Percentiles rank a stretch among this genome's conserved stretches.
Conservation (phyloP, 2,113 vertebrate genomes). For the Piaya cayana region DNA sequence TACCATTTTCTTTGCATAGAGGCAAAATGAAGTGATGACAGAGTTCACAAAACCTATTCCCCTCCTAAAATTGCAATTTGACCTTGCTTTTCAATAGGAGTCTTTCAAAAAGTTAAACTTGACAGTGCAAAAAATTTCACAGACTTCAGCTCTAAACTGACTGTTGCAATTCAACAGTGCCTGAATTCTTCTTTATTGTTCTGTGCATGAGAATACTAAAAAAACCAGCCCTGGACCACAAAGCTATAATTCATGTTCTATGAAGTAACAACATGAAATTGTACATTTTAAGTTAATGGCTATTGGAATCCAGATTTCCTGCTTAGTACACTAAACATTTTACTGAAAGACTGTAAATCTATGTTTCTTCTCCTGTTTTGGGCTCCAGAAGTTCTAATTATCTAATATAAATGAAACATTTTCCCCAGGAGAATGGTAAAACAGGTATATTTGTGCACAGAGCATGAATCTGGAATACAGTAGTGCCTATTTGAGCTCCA, state of each 20-base stretch:
- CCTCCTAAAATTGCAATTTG: slow-evolving; percentile 65
- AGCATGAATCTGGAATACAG: neutral
- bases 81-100: slow-evolving; percentile 57
- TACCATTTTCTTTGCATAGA: slow-evolving; percentile 76
- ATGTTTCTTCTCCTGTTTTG: neutral
- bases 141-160: slow-evolving; percentile 31
- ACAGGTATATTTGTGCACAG: neutral
- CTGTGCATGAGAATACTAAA: neutral
- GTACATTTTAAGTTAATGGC: neutral
- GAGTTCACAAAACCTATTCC: slow-evolving; percentile 70
- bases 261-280: neutral
- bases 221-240: neutral
- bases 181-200: neutral
- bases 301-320: neutral
- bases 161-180: neutral
- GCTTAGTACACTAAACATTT: neutral
- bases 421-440: neutral
- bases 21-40: slow-evolving; percentile 72
- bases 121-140: slow-evolving; percentile 25
- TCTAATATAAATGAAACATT: neutral
- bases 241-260: neutral
- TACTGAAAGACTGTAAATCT: neutral
- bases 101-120: slow-evolving; percentile 69
- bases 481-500: neutral
- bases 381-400: neutral